Evolutionary conservation across 1,140 invertebrate species (phyloP).

Genomic region (Charaxes varanes): DNA sequence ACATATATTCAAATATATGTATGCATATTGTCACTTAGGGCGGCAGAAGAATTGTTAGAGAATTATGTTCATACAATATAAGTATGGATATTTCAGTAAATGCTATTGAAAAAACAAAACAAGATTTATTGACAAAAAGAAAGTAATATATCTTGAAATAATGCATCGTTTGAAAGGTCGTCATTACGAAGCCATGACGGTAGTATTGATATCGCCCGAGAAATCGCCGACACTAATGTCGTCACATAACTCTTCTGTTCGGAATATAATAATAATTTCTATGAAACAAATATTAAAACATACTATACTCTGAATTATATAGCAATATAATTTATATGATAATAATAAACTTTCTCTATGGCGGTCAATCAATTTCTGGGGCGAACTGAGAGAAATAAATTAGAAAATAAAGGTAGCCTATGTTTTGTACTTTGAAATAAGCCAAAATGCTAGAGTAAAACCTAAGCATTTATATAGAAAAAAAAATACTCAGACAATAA

Average conservation of each 20-base stretch:
- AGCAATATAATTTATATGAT: slow-evolving; percentile 45
- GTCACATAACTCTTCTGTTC: slow-evolving; percentile 40
- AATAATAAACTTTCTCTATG: slow-evolving; percentile 48
- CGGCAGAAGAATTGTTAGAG: too few relatives aligned
- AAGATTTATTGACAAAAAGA: not conserved
- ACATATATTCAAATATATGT: too few relatives aligned
- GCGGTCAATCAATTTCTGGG: slow-evolving; percentile 35
- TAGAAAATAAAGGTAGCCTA: slow-evolving; percentile 50
- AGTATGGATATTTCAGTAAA: too few relatives aligned
- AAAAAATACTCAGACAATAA: too few relatives aligned
- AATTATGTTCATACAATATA: too few relatives aligned
- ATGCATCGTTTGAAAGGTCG: slow-evolving; percentile 7
- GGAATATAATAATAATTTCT: slow-evolving; percentile 51
- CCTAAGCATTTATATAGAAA: too few relatives aligned
- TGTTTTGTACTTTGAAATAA: slow-evolving; percentile 72
- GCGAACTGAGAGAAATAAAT: slow-evolving; percentile 47
- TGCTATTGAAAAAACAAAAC: too few relatives aligned
- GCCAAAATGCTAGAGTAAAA: slow-evolving; percentile 45
- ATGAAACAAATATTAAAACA: slow-evolving; percentile 49
- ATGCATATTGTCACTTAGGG: too few relatives aligned
- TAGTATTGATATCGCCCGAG: slow-evolving; percentile 28
- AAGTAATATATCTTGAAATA: not conserved
- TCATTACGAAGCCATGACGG: slow-evolving; percentile 2
- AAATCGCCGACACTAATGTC: slow-evolving; percentile 30
- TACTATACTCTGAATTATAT: slow-evolving; percentile 52